Evolutionary conservation across 2,888 invertebrate genomes (phyloP).

Genomic region (Eristalis arbustorum): DNA sequence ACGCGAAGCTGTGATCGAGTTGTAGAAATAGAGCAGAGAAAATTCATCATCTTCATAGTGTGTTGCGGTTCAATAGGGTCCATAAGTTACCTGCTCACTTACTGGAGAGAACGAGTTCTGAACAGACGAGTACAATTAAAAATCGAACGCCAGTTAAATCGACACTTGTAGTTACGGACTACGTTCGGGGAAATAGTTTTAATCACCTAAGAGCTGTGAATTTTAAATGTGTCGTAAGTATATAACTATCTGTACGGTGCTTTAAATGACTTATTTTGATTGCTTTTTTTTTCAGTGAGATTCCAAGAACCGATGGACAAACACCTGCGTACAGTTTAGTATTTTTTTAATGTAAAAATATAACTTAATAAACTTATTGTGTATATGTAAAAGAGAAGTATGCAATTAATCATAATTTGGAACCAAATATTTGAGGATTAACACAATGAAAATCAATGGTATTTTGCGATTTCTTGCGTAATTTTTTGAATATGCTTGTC

Average conservation of each 20-base stretch:
- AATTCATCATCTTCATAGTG: constrained; percentile 82
- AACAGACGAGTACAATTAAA: constrained; percentile 75
- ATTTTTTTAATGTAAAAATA: constrained; percentile 62
- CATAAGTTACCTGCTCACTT: constrained; percentile 76
- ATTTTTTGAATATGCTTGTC: too few relatives aligned
- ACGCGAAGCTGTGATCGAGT: constrained; percentile 93
- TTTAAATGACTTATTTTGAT: neutral
- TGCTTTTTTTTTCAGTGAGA: constrained; percentile 39
- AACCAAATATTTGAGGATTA: neutral
- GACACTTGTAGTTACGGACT: constrained; percentile 73
- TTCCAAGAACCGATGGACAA: constrained; percentile 15
- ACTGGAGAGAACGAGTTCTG: constrained; percentile 76
- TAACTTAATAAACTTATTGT: constrained; percentile 51
- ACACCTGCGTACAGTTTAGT: constrained; percentile 33
- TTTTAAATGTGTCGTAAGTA: constrained; percentile 45
- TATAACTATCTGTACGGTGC: neutral
- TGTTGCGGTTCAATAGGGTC: constrained; percentile 75
- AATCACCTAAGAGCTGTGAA: constrained; percentile 39
- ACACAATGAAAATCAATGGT: neutral
- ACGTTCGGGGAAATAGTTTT: constrained; percentile 48
- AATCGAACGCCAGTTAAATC: constrained; percentile 77
- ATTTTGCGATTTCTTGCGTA: too few relatives aligned
- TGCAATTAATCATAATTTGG: neutral
- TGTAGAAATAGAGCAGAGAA: constrained; percentile 90
- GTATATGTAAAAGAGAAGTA: constrained; percentile 27